These are phyloP conservation scores for Chymomyza caudatula DNA, from an alignment of 2,888 invertebrate species.

Conservation along the genomic window DNA sequence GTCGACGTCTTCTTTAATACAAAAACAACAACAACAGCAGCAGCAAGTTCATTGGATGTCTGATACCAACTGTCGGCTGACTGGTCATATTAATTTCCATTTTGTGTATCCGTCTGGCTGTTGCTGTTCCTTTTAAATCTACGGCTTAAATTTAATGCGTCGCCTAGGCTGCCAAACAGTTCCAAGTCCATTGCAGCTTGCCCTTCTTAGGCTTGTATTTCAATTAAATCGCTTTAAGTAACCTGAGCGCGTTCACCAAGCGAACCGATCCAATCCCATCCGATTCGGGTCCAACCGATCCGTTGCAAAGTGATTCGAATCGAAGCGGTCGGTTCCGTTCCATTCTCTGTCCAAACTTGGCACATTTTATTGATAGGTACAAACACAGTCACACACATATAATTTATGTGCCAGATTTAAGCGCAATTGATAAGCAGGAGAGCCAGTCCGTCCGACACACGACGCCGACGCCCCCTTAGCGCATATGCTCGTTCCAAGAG, in stretches of 20 bases:
- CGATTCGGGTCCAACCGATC: background rate
- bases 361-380: slow-evolving; percentile 51
- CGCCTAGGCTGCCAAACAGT: slow-evolving; percentile 4
- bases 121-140: slow-evolving; percentile 9
- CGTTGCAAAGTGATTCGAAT: background rate
- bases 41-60: too few species aligned
- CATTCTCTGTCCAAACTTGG: slow-evolving; percentile 20
- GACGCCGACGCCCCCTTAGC: too few species aligned
- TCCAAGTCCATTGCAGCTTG: background rate
- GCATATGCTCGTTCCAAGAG: too few species aligned
- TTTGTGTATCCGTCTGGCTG: slow-evolving; percentile 16
- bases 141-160: slow-evolving; percentile 33
- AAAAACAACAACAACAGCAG: too few species aligned
- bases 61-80: background rate
- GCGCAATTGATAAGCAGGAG: slow-evolving; percentile 58
- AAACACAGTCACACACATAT: slow-evolving; percentile 17
- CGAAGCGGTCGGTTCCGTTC: background rate
- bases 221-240: slow-evolving; percentile 64
- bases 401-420: slow-evolving; percentile 67
- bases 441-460: slow-evolving; percentile 12
- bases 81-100: slow-evolving; percentile 42
- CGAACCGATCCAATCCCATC: background rate
- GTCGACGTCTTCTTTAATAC: too few species aligned
- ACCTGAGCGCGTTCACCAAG: slow-evolving; percentile 37
- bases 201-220: slow-evolving; percentile 44